Evolutionary conservation across 2,888 invertebrate species (phyloP).

Genomic region (Oxycera nigricornis): DNA sequence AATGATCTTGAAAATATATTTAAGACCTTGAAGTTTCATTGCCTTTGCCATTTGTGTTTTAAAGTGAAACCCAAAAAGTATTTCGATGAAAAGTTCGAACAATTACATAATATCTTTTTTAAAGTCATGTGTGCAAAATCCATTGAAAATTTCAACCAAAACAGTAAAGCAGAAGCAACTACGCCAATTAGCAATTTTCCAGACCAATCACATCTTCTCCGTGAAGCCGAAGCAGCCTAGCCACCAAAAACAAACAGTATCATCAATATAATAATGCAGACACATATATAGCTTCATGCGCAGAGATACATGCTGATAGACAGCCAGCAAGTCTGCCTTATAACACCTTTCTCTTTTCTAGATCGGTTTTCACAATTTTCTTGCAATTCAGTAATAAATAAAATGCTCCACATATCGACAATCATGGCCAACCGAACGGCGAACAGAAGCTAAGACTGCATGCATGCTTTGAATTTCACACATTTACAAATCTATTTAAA

Average conservation of each 20-base stretch:
- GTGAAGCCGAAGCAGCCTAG: too few species aligned
- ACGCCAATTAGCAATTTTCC: neutral
- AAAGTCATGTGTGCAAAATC: too few species aligned
- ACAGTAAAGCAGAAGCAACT: too few species aligned
- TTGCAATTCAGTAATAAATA: neutral
- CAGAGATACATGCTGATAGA: neutral
- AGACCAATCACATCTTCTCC: neutral
- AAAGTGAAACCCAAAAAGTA: too few species aligned
- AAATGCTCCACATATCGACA: constrained; percentile 18
- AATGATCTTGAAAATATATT: too few species aligned
- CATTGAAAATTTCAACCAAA: too few species aligned
- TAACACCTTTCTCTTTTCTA: constrained; percentile 6
- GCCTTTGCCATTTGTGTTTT: too few species aligned
- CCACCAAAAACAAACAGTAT: neutral
- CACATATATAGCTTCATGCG: too few species aligned
- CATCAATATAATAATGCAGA: too few species aligned
- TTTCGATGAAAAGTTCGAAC: too few species aligned
- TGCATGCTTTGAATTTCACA: neutral
- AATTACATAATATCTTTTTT: too few species aligned
- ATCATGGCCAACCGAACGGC: neutral
- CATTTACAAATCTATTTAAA: neutral
- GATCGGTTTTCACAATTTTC: constrained; percentile 21
- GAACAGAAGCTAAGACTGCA: neutral
- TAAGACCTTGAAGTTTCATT: too few species aligned
- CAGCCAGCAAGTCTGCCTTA: neutral